phyloP scores from a whole-genome alignment of 2,113 vertebrate genomes.

The Nansenia antarctica region DNA sequence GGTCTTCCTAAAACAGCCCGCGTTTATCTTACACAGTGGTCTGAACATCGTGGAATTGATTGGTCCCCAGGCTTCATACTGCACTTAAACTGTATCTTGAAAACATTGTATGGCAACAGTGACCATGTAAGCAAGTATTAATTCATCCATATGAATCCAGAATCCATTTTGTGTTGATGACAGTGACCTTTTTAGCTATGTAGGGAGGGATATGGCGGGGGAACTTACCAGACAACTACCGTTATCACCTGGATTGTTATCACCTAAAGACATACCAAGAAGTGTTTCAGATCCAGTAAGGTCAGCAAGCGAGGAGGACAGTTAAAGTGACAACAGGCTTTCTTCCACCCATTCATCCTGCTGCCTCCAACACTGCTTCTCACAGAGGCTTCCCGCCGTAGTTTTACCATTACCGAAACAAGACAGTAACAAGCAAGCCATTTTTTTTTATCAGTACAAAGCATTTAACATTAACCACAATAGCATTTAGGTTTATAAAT shows the following conservation, averaged over 20 bases:
- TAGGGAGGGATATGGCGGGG: constrained; percentile 18
- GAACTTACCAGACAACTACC: constrained; percentile 67
- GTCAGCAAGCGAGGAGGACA: neutral
- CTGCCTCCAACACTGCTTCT: constrained; percentile 48
- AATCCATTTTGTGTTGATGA: neutral
- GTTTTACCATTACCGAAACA: constrained; percentile 61
- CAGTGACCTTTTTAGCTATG: neutral
- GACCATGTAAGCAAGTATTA: neutral
- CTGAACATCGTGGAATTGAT: too few species aligned
- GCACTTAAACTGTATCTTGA: neutral
- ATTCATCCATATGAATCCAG: too few species aligned
- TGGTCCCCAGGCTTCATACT: neutral
- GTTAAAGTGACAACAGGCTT: constrained; percentile 3
- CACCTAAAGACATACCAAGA: constrained; percentile 48
- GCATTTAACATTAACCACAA: constrained; percentile 76
- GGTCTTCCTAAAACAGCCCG: too few species aligned
- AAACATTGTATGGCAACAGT: neutral
- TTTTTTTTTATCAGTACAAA: constrained; percentile 70
- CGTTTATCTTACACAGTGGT: too few species aligned
- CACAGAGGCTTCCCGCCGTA: constrained; percentile 46
- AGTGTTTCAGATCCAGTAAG: constrained; percentile 38
- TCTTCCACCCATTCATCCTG: constrained; percentile 37
- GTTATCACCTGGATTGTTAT: constrained; percentile 46
- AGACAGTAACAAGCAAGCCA: constrained; percentile 68
- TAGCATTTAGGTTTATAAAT: constrained; percentile 57